Percentiles rank a stretch among this genome's conserved stretches.
phyloP scores from a whole-genome alignment of 1,140 invertebrate species.

The Chlorops oryzae region DNA sequence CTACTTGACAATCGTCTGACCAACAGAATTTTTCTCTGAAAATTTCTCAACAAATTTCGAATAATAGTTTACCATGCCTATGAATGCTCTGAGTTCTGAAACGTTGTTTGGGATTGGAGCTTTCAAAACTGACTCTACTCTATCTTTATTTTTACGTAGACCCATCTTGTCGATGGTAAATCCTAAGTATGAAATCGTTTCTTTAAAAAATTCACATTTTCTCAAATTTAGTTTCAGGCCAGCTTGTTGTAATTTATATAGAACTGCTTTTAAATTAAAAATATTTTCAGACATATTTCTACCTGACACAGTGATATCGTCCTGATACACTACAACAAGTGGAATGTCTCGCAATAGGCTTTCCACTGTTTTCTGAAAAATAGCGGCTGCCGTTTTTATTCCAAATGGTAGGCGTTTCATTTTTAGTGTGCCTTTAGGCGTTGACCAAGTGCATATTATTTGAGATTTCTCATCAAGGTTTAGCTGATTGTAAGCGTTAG shows the following conservation, averaged over 20 bases:
- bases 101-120: conserved; percentile 26
- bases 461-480: conserved; percentile 26
- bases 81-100: conserved; percentile 28
- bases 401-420: conserved; percentile 30
- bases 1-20: conserved; percentile 21
- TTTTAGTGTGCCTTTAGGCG: conserved; percentile 25
- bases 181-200: conserved; percentile 32
- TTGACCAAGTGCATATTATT: conserved; percentile 20
- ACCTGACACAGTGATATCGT: conserved; percentile 45
- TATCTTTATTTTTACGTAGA: conserved; percentile 18
- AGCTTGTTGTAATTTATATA: conserved; percentile 10
- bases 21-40: conserved; percentile 22
- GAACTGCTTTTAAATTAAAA: conserved; percentile 8
- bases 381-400: conserved; percentile 35
- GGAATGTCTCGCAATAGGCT: conserved; percentile 27
- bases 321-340: conserved; percentile 25
- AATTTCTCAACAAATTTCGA: conserved; percentile 35
- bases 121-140: conserved; percentile 22
- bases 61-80: conserved; percentile 44
- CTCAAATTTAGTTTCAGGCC: conserved; percentile 25
- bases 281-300: conserved; percentile 24
- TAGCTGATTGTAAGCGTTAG: conserved; percentile 41
- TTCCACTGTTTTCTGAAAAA: conserved; percentile 47
- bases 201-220: conserved; percentile 32
- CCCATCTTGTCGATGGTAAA: conserved; percentile 28